Conservation (phyloP, 2,113 vertebrate genomes). For the Sinocyclocheilus maitianheensis region DNA sequence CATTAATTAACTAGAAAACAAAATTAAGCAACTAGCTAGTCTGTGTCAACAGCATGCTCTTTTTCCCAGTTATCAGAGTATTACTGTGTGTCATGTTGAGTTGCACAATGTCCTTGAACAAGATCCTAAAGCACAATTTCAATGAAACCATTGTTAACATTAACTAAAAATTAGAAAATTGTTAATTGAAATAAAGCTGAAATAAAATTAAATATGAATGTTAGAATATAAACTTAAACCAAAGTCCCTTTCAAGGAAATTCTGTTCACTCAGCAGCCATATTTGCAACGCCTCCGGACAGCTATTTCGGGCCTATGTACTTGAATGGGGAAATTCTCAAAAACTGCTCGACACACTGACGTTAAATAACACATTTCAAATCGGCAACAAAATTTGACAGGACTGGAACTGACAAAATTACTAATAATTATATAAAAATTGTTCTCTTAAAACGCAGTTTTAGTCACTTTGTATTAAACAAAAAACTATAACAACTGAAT, state of each 20-base stretch:
- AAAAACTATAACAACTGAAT: not conserved
- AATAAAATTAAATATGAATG: not conserved
- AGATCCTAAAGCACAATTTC: not conserved
- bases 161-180: not conserved
- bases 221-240: not conserved
- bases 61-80: not conserved
- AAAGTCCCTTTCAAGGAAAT: not conserved
- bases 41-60: constrained; percentile 17
- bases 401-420: no score
- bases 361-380: no score
- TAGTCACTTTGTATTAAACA: not conserved
- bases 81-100: not conserved
- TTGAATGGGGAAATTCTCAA: no score
- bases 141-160: not conserved
- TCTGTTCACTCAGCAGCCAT: not conserved
- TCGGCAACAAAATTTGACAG: no score
- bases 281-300: not conserved
- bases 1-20: constrained; percentile 36
- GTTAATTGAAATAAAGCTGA: no score
- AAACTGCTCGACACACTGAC: no score
- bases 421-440: no score
- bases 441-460: no score
- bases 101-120: not conserved
- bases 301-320: no score
- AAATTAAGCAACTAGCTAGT: constrained; percentile 35